A percentile compares a stretch with the other conserved stretches of the same genome.
These are phyloP conservation scores for Gonatopus flavifemur DNA, from an alignment of 1,140 invertebrate species.

Conservation along the genomic window DNA sequence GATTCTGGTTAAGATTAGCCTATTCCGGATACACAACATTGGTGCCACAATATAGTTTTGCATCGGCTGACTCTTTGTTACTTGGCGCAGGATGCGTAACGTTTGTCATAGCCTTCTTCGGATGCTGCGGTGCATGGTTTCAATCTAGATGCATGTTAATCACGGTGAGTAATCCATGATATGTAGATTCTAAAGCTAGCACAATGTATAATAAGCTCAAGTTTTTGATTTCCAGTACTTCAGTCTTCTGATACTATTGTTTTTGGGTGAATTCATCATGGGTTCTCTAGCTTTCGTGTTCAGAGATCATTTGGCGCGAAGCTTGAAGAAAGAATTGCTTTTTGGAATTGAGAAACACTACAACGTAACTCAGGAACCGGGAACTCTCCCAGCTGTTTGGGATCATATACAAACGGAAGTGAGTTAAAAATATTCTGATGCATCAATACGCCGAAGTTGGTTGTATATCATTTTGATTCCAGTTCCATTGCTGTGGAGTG, in stretches of 20 bases:
- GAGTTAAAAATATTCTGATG: conserved; percentile 22
- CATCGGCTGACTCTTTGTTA: conserved; percentile 71
- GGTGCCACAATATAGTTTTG: conserved; percentile 69
- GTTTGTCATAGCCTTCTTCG: conserved; percentile 76
- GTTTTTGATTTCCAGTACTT: conserved; percentile 71
- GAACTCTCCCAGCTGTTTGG: conserved; percentile 70
- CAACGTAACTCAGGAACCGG: conserved; percentile 63
- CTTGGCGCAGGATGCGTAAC: conserved; percentile 69
- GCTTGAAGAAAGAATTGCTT: conserved; percentile 68
- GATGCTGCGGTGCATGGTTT: conserved; percentile 81
- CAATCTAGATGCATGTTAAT: conserved; percentile 76
- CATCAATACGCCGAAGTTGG: not conserved
- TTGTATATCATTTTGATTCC: conserved; percentile 14
- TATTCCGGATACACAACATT: conserved; percentile 72
- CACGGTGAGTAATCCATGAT: conserved; percentile 60
- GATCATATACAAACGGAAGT: conserved; percentile 74
- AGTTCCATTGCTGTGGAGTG: conserved; percentile 87
- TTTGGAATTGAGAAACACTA: conserved; percentile 72
- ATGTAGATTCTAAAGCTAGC: conserved; percentile 7
- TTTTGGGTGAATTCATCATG: conserved; percentile 76
- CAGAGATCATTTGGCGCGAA: conserved; percentile 67
- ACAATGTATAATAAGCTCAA: not conserved
- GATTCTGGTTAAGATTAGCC: conserved; percentile 71
- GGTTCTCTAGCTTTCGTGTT: conserved; percentile 79
- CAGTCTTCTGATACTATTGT: conserved; percentile 76